These are phyloP conservation scores for Cottus gobio DNA, from an alignment of 2,113 vertebrate species.

Conservation along the genomic window DNA sequence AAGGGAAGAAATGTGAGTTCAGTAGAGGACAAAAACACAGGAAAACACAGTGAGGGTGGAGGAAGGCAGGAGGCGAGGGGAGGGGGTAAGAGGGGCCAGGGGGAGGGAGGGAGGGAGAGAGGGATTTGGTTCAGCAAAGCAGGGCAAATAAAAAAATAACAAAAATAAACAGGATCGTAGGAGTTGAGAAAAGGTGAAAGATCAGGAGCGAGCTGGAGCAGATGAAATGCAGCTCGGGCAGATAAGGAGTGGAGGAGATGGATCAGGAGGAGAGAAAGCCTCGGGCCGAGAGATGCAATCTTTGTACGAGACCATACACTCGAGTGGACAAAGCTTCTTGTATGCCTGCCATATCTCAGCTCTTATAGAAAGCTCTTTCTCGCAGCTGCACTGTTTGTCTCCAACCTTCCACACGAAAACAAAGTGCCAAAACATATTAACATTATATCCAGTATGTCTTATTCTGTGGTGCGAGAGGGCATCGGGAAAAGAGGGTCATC, in stretches of 20 bases:
- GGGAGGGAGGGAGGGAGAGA: background rate
- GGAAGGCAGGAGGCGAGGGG: background rate
- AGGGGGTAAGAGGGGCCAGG: conserved; percentile 1
- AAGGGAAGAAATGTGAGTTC: conserved; percentile 53
- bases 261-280: conserved; percentile 47
- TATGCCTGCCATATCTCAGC: conserved; percentile 45
- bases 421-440: background rate
- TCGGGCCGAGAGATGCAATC: conserved; percentile 64
- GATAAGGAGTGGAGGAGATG: conserved; percentile 53
- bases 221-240: conserved; percentile 53
- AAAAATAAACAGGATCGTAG: conserved; percentile 32
- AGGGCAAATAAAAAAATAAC: conserved; percentile 24
- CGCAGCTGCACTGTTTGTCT: conserved; percentile 42
- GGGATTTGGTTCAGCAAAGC: conserved; percentile 30
- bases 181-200: conserved; percentile 59
- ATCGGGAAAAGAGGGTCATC: background rate
- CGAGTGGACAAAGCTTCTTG: conserved; percentile 60
- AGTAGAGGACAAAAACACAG: conserved; percentile 29
- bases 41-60: conserved; percentile 16
- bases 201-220: conserved; percentile 43
- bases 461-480: conserved; percentile 10
- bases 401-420: conserved; percentile 8
- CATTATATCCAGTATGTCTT: background rate
- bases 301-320: conserved; percentile 50
- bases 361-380: conserved; percentile 54